Evolutionary conservation across 2,113 vertebrate species (phyloP).

Genomic region (Ardeotis arabs): DNA sequence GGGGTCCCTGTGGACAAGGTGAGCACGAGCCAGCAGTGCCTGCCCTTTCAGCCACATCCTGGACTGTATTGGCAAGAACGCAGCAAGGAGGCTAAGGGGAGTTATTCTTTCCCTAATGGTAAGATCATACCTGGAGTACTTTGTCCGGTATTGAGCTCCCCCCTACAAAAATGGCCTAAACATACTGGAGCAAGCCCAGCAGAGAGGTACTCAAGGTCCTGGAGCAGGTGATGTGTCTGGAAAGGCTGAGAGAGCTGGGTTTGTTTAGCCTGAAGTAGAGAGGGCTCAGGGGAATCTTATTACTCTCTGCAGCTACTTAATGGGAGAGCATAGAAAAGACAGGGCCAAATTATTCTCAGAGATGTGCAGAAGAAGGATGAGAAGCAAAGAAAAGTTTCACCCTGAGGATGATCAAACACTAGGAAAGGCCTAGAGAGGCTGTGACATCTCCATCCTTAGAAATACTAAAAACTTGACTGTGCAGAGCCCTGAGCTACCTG

Average conservation of each 20-base stretch:
- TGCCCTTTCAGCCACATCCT: background rate
- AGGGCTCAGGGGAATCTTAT: background rate
- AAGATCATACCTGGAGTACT: background rate
- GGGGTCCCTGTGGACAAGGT: accelerated
- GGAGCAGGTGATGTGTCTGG: background rate
- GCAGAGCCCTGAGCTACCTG: background rate
- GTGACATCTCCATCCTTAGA: background rate
- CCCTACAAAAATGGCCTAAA: background rate
- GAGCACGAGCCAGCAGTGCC: background rate
- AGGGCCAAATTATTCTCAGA: background rate
- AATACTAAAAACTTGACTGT: background rate
- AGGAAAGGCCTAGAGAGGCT: background rate
- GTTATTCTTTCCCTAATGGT: background rate
- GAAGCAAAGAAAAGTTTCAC: background rate
- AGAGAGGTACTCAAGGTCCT: background rate
- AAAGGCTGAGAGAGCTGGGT: background rate
- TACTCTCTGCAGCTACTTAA: background rate
- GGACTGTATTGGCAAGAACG: background rate
- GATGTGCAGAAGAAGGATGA: background rate
- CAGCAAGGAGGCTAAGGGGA: background rate
- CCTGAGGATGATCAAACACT: background rate
- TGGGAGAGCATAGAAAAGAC: background rate
- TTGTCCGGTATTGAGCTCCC: background rate
- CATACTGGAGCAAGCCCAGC: background rate
- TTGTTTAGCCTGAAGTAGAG: background rate